Evolutionary conservation across 1,140 invertebrate genomes (phyloP).

Genomic region (Zophobas morio): DNA sequence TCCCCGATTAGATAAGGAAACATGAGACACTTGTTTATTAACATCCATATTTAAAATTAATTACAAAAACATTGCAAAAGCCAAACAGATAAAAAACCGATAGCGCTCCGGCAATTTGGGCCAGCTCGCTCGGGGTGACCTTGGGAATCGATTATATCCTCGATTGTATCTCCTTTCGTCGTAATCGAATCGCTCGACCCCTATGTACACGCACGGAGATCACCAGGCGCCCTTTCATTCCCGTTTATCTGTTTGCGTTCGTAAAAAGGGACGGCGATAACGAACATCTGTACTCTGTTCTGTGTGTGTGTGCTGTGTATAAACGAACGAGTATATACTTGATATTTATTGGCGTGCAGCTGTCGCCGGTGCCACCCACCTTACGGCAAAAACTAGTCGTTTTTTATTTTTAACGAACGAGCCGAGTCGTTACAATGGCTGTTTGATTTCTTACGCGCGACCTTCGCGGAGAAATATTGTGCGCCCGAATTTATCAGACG

Average conservation of each 20-base stretch:
- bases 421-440: constrained; percentile 9
- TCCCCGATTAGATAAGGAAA: constrained; percentile 39
- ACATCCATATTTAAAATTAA: constrained; percentile 35
- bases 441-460: constrained; percentile 12
- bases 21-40: constrained; percentile 47
- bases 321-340: constrained; percentile 46
- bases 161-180: not conserved
- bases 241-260: constrained; percentile 38
- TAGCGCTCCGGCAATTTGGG: constrained; percentile 1
- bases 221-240: constrained; percentile 32
- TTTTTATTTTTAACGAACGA: constrained; percentile 40
- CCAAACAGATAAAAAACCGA: constrained; percentile 22
- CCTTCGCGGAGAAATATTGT: constrained; percentile 14
- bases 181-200: constrained; percentile 4
- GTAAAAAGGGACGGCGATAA: constrained; percentile 39
- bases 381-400: constrained; percentile 38
- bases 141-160: constrained; percentile 24
- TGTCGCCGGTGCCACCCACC: constrained; percentile 45
- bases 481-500: constrained; percentile 9
- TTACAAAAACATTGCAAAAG: constrained; percentile 38
- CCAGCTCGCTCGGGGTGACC: constrained; percentile 8
- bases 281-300: constrained; percentile 42
- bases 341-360: constrained; percentile 48
- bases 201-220: constrained; percentile 4
- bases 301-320: constrained; percentile 20